Evolutionary conservation across 1,140 invertebrate species (phyloP), one percentile per base, ranked within the genome.

Genomic region (Orius insidiosus): DNA sequence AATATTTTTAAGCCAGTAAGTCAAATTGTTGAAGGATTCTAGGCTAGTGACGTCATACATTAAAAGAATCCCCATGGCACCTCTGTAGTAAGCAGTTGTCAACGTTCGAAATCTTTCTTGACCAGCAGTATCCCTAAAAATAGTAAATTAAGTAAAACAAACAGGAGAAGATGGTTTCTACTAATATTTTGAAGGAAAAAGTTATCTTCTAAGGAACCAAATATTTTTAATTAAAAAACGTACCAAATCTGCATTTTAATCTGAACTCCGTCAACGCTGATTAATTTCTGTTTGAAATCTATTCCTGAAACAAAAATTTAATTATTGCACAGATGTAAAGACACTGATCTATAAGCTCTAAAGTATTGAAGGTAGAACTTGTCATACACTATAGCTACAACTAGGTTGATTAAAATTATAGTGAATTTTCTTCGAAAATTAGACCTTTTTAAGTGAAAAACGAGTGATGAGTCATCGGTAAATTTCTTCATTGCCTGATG

Each of bases 171-270:
- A n/a, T n/a, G n/a, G n/a, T n/a, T n/a, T n/a, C n/a, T n/a, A n/a
- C n/a, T n/a, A n/a, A n/a, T n/a, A n/a, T n/a, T n/a, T n/a, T n/a
- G n/a, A n/a, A n/a, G n/a, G n/a, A n/a, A n/a, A n/a, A n/a, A n/a
- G n/a, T n/a, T n/a, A n/a, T n/a, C n/a, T n/a, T n/a, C n/a, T 4
- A 24, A 24, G 7, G 24, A 24, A 24, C 24, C 3, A 24, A 24
- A n/a, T n/a, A n/a, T n/a, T n/a, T n/a, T n/a, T n/a, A n/a, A 24
- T 24, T 24, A 7, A 34, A 10, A 31, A 14, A 49, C 80, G 67
- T 75, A 85, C 84, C 85, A 89, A 60, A 89, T 86, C 67, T 89
- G 85, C 38, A 88, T 65, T 63, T 88, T 88, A 47, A 88, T 79
- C 45, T 77, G 82, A 44, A 77, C 78, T 3, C 83, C 84, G 60